Conservation (phyloP, 2,113 vertebrate species). For the Abramis brama region DNA sequence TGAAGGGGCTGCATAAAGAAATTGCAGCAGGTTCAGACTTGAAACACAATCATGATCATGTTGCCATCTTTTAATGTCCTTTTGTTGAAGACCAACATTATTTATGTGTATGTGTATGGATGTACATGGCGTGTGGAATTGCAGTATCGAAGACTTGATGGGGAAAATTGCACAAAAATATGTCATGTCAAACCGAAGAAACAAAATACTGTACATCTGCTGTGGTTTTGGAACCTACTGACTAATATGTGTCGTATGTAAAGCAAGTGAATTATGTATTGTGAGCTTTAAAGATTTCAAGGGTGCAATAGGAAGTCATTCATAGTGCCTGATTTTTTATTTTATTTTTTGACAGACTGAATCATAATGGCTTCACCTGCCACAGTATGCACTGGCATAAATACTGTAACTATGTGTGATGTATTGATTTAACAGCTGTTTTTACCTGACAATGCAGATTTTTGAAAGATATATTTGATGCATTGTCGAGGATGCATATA, state of each 20-base stretch:
- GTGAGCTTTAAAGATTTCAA: slow-evolving; percentile 57
- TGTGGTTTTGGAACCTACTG: slow-evolving; percentile 28
- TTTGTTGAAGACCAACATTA: slow-evolving; percentile 54
- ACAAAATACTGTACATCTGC: slow-evolving; percentile 2
- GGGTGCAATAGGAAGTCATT: slow-evolving; percentile 18
- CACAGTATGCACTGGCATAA: slow-evolving; percentile 62
- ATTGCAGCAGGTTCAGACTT: slow-evolving; percentile 32
- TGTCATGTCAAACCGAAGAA: not conserved
- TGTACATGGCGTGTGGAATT: slow-evolving; percentile 27
- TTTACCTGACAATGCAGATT: slow-evolving; percentile 54
- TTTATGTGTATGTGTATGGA: slow-evolving; percentile 48
- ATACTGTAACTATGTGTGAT: slow-evolving; percentile 60
- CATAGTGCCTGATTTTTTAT: slow-evolving; percentile 51
- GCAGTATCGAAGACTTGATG: slow-evolving; percentile 3
- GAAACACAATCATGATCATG: slow-evolving; percentile 33
- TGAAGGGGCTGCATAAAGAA: slow-evolving; percentile 12
- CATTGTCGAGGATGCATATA: slow-evolving; percentile 62
- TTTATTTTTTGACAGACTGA: slow-evolving; percentile 45
- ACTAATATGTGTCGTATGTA: slow-evolving; percentile 7
- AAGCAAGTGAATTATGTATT: slow-evolving; percentile 49
- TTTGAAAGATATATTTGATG: slow-evolving; percentile 60
- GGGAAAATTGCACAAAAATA: not conserved
- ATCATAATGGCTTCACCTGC: slow-evolving; percentile 27
- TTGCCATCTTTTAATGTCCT: slow-evolving; percentile 32
- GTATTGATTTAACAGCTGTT: slow-evolving; percentile 4